Evolutionary conservation across 2,113 vertebrate species (phyloP), one percentile per base, ranked within the genome.

Genomic region (Menidia beryllina): DNA sequence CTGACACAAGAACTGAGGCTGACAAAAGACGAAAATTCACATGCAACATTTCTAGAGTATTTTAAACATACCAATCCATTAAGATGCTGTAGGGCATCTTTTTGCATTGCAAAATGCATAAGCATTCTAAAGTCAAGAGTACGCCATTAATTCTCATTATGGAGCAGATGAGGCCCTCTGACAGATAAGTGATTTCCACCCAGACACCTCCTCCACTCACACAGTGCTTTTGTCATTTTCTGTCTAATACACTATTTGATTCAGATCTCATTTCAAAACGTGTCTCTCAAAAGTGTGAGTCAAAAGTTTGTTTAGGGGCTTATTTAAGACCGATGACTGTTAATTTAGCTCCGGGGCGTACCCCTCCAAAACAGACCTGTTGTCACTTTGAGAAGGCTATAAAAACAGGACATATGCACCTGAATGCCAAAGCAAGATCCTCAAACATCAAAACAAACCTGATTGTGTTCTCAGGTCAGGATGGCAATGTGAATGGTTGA

Each of bases 381-480:
- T 80, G 81, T 84, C 11, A 69, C 67, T 80, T 77, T 82, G 49
- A 62, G 65, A 67, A 67, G 61, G 52, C 54, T 20, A 36, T 1
- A 58, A 65, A 77, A 71, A 64, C 49, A 71, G 50, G 17, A 55
- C 53, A 0, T 36, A 48, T 38, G 52, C 24, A 4, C 15, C 3
- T 9, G 48, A 17, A 7, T 20, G 36, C 15, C 27, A 14, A 17
- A 11, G 25, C 24, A 43, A 45, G 7, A 45, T 36, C 64, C 56
- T 57, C 23, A 71, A 67, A 59, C 64, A 64, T 77, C 34, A 76
- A 77, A 88, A 87, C 69, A 82, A 83, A 72, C 68, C 54, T 20
- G 9, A 47, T 24, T 59, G 53, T 68, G 61, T 17, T 27, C 47
- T 65, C 10, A 3, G 10, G 57, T 60, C 66, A 66, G 50, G 73